A percentile compares a stretch with the other conserved stretches of the same genome.
Evolutionary conservation across 2,888 invertebrate genomes (phyloP).

Genomic region (Eurois occulta): DNA sequence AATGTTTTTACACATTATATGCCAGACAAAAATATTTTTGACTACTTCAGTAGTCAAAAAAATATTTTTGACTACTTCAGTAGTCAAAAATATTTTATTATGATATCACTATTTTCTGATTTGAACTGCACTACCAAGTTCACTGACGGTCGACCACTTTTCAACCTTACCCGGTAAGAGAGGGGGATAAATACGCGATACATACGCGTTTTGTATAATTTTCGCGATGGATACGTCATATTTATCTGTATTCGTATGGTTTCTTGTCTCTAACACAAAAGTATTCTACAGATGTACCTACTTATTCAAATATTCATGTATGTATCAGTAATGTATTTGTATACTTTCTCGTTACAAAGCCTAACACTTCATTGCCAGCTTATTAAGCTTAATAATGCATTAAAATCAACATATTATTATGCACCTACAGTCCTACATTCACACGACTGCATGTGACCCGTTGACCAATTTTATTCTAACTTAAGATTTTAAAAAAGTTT

Average conservation of each 20-base stretch:
- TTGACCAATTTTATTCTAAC: neutral
- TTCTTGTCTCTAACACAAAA: neutral
- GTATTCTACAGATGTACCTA: neutral
- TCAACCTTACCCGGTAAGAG: too few species aligned
- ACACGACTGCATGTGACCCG: neutral
- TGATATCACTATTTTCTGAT: too few species aligned
- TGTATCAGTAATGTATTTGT: neutral
- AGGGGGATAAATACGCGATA: too few species aligned
- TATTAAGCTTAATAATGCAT: neutral
- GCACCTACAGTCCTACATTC: neutral
- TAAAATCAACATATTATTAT: neutral
- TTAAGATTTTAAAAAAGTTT: slow-evolving; percentile 10
- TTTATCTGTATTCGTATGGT: neutral
- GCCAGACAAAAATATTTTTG: too few species aligned
- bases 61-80: too few species aligned
- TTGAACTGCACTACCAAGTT: too few species aligned
- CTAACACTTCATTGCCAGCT: neutral
- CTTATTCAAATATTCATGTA: neutral
- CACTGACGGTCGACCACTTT: too few species aligned
- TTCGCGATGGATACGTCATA: neutral
- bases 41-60: too few species aligned
- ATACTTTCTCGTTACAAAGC: neutral
- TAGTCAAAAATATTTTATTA: too few species aligned
- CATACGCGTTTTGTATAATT: neutral
- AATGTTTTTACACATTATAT: too few species aligned